These are phyloP conservation scores for Ganaspis sp. DNA, from an alignment of 1,140 invertebrate genomes.

Conservation along the genomic window DNA sequence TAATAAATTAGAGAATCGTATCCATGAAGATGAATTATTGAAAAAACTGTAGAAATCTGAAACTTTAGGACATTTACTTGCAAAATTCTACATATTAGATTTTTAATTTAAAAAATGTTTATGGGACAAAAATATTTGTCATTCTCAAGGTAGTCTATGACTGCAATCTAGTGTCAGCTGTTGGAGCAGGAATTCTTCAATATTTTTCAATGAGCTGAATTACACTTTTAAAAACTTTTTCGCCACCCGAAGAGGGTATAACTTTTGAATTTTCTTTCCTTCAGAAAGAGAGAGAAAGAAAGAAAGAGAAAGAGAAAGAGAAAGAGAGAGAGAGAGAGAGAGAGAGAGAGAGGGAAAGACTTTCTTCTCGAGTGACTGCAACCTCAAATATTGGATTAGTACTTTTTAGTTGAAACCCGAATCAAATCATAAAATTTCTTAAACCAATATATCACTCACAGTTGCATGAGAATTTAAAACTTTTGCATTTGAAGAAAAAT, in stretches of 20 bases:
- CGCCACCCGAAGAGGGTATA: background rate
- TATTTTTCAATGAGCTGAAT: conserved; percentile 30
- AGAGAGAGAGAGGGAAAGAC: background rate
- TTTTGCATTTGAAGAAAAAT: background rate
- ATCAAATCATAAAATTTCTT: conserved; percentile 1
- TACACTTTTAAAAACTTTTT: conserved; percentile 13
- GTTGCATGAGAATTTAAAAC: background rate
- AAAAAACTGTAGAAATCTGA: too few relatives aligned
- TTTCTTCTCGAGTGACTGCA: background rate
- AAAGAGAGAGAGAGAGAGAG: too few relatives aligned
- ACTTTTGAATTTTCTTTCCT: conserved; percentile 2
- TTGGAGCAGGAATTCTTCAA: background rate
- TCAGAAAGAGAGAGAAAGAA: background rate
- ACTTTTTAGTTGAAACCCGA: background rate
- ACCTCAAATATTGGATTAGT: conserved; percentile 21
- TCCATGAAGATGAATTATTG: too few relatives aligned
- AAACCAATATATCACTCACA: background rate
- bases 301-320: too few relatives aligned
- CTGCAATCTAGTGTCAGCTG: conserved; percentile 1
- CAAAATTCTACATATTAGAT: too few relatives aligned
- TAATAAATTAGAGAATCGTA: too few relatives aligned
- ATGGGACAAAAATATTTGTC: background rate
- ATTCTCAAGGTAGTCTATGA: background rate
- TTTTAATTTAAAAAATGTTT: background rate
- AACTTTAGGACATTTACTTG: too few relatives aligned